Percentiles rank a stretch among this genome's conserved stretches.
These are phyloP conservation scores for Raphicerus campestris DNA, from an alignment of 2,113 vertebrate species.

Conservation along the genomic window DNA sequence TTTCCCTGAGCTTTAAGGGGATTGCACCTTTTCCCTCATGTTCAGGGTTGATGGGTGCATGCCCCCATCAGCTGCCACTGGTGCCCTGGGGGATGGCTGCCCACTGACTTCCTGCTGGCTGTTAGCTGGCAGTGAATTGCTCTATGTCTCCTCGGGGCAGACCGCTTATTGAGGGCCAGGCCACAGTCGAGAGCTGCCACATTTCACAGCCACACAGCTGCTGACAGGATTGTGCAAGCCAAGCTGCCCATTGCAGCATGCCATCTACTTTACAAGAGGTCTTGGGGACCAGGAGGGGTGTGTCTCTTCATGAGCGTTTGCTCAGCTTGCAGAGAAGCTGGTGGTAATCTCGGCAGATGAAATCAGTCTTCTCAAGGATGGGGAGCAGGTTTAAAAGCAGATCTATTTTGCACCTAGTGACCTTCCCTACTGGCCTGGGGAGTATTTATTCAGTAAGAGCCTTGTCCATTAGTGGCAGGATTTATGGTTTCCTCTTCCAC, in stretches of 20 bases:
- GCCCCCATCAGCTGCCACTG: slow-evolving; percentile 1
- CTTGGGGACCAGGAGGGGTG: neutral
- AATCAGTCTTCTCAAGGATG: neutral
- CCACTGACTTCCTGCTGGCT: neutral
- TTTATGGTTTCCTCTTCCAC: neutral
- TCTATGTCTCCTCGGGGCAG: neutral
- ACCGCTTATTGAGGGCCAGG: neutral
- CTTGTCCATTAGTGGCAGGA: neutral
- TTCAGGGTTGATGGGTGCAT: neutral
- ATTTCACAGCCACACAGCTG: neutral
- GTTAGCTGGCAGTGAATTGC: neutral
- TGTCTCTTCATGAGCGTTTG: neutral
- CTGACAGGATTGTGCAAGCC: neutral
- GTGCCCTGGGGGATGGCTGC: neutral
- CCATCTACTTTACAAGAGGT: neutral
- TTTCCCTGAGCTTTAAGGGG: neutral
- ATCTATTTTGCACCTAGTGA: neutral
- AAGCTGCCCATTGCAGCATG: neutral
- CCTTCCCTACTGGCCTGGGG: neutral
- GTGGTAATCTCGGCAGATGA: neutral
- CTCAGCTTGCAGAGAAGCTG: neutral
- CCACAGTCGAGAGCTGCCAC: neutral
- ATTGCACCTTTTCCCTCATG: neutral
- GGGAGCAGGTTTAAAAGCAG: neutral
- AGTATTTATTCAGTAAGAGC: neutral